Conservation (phyloP, 2,888 invertebrate species). For the Pemphredon lugubris region DNA sequence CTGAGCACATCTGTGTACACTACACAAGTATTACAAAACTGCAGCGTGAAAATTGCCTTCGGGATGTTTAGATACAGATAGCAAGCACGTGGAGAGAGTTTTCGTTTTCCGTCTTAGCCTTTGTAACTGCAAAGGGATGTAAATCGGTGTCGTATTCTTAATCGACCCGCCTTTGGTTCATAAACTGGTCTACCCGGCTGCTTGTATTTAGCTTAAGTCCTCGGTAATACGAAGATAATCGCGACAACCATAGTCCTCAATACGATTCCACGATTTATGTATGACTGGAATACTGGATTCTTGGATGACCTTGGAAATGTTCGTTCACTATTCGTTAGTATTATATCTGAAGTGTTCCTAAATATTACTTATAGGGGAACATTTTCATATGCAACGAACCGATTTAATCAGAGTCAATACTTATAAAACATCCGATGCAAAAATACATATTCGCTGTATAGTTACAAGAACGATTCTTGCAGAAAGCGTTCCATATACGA, state of each 20-base stretch:
- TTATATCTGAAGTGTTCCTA: too few relatives aligned
- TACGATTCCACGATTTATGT: constrained; percentile 27
- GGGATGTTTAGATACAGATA: constrained; percentile 38
- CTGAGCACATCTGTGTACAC: not conserved
- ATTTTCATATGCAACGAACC: too few relatives aligned
- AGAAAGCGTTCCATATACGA: too few relatives aligned
- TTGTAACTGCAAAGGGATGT: constrained; percentile 36
- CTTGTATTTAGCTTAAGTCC: constrained; percentile 36
- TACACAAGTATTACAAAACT: not conserved
- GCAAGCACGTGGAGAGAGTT: constrained; percentile 10
- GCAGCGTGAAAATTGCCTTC: constrained; percentile 7
- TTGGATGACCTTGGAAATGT: too few relatives aligned
- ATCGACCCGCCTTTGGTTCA: constrained; percentile 38
- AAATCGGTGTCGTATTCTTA: constrained; percentile 34
- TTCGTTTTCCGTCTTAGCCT: constrained; percentile 30
- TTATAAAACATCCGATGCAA: too few relatives aligned
- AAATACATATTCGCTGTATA: too few relatives aligned
- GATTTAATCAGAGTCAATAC: too few relatives aligned
- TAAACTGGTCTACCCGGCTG: constrained; percentile 35
- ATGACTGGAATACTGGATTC: too few relatives aligned
- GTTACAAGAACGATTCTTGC: too few relatives aligned
- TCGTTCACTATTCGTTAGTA: too few relatives aligned
- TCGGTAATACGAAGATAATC: constrained; percentile 41
- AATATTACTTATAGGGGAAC: too few relatives aligned
- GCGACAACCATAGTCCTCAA: too few relatives aligned